Percentiles rank a stretch among this genome's conserved stretches.
Evolutionary conservation across 2,797 vertebrate species (phyloP).

Genomic region (Eospalax fontanierii): DNA sequence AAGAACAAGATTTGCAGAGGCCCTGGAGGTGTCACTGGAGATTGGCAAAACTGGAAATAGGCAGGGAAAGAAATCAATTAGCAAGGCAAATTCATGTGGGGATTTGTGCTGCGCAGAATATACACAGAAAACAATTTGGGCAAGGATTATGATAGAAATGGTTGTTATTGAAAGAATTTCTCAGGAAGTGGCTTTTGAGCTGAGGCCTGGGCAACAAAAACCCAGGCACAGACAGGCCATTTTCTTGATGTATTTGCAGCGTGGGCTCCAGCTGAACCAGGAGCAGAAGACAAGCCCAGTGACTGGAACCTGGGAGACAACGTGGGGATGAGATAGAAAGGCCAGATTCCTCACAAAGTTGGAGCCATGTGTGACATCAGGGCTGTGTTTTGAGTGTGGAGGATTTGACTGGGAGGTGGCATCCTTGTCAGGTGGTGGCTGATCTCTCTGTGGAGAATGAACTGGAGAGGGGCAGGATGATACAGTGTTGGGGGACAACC

Average conservation of each 20-base stretch:
- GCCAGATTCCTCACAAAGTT: neutral
- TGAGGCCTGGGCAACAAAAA: neutral
- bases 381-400: neutral
- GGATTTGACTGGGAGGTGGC: neutral
- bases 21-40: neutral
- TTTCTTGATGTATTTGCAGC: neutral
- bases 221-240: neutral
- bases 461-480: neutral
- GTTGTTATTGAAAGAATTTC: neutral
- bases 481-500: neutral
- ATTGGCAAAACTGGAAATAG: constrained; percentile 8
- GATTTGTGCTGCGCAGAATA: neutral
- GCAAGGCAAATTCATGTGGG: neutral
- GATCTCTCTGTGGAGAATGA: neutral
- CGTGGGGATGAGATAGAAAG: neutral
- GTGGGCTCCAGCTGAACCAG: neutral
- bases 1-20: neutral
- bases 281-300: neutral
- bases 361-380: neutral
- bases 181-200: neutral
- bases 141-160: neutral
- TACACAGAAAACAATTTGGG: neutral
- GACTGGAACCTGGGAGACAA: neutral
- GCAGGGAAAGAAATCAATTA: neutral
- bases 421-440: neutral